A percentile compares a stretch with the other conserved stretches of the same genome.
These are phyloP conservation scores for Melanogrammus aeglefinus DNA, from an alignment of 2,797 vertebrate genomes.

Conservation along the genomic window DNA sequence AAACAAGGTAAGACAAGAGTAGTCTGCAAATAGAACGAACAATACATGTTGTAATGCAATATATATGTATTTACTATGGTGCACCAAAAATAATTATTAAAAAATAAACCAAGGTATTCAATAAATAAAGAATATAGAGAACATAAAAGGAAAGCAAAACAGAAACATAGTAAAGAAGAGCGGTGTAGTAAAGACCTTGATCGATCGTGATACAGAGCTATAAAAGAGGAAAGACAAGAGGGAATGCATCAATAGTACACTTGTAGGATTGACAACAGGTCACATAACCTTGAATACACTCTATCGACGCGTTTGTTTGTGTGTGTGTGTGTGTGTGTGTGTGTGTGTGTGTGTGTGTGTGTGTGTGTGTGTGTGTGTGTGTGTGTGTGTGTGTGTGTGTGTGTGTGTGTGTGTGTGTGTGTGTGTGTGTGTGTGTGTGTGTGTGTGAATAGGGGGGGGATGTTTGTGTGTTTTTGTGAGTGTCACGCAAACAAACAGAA, in stretches of 20 bases:
- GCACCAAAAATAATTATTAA: no score
- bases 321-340: no score
- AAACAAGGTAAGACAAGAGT: neutral
- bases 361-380: neutral
- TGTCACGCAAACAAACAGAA: neutral
- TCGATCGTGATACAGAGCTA: neutral
- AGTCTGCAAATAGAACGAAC: neutral
- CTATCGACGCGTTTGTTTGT: neutral
- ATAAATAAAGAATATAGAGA: neutral
- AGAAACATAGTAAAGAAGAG: neutral
- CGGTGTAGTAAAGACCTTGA: neutral
- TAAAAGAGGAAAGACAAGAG: neutral
- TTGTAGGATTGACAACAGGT: neutral
- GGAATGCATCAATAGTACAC: neutral
- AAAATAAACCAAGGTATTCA: neutral
- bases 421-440: no score
- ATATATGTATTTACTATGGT: no score
- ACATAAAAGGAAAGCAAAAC: neutral
- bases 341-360: no score
- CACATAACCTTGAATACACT: neutral
- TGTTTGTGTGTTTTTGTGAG: no score
- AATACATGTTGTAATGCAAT: neutral
- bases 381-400: neutral
- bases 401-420: no score
- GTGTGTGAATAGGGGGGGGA: no score